Base-by-base conservation (phyloP, 2,888 invertebrate genomes). In the Oxystoma pomonae region DNA sequence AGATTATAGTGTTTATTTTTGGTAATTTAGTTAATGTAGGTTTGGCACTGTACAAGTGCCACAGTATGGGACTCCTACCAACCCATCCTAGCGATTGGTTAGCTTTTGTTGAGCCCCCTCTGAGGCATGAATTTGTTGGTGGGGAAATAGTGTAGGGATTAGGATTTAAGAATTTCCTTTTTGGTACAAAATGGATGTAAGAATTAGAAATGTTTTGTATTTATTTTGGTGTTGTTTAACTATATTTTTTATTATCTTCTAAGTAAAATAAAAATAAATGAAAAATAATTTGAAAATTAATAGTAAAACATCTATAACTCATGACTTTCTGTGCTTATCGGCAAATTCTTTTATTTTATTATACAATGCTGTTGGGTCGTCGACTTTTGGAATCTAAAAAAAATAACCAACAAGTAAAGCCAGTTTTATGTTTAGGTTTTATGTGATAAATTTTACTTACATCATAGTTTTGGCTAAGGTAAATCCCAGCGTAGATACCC, bases 81-180 rank as follows among this genome's bases (percentile, higher is more conserved):
- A 97, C 97, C 58, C 96, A 98, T 81, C 90, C 97, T 0, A 98
- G 98, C 52, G 98, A 98, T 80, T 98, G 98, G 98, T 81, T 98
- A 66, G 97, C 98, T 61, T 98, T 98, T 84, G 94, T 96, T 61
- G 93, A 97, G 77, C 94, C 96, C 1, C 92, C 91, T 77, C 87
- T 88, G 60, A 84, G 93, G 75, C 83, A 91, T 64, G 95, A 95
- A 80, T 91, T 90, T 81, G 89, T 92, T 73, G 93, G 93, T 53
- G 95, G 95, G 67, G 94, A 94, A 61, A 78, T 90, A 65, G 85
- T 86, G 67, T 53, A 53, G 7, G n/a, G 5, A 53, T 53, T 35
- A 35, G 35, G 35, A 7, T 35, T 35, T 35, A n/a, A 35, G 35
- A 35, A 7, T 35, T 12, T 35, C 12, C 12, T 35, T 35, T 35